Base-by-base conservation (phyloP, 2,113 vertebrate genomes). In the Marmota monax region DNA sequence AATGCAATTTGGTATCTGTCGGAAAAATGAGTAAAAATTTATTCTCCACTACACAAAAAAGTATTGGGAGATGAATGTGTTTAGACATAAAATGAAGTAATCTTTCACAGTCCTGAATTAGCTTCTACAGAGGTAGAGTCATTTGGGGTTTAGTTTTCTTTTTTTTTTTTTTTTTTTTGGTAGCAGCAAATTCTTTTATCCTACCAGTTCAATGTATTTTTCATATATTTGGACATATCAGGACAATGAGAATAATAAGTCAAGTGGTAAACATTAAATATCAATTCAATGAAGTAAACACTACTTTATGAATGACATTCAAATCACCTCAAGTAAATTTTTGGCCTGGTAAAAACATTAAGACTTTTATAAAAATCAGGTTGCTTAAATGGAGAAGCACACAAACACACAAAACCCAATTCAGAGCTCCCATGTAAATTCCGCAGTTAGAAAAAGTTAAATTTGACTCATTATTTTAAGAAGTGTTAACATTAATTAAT, bases 1-100 rank as follows among this genome's bases (percentile, higher is more conserved):
- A 83, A 79, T 88, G 32, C 8, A 88, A 76, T 72, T 95, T 63
- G 7, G 2, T 82, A 51, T 89, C 61, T 42, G 1, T 45, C 42
- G 48, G 83, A 56, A 95, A 96, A 95, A 93, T 69, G 84, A 88
- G 94, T 92, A 83, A 95, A 96, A 89, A 34, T 14, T 5, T 74
- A 90, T 67, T 96, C 17, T 87, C 27, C 45, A 69, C n/a, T 94
- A 56, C 94, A 72, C 72, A 76, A 90, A 29, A 80, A 96, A 78
- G 16, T 29, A 45, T 70, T 73, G 34, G 5, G 74, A 95, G 7
- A 25, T 96, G 58, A 85, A 90, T 94, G 10, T 53, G 18, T 78
- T 88, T 82, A 23, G 2, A 77, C 14, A 53, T 84, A 87, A 96
- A 92, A 92, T 90, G 5, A 90, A 89, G 23, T 69, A 23, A 39